Evolutionary conservation across 2,888 invertebrate species (phyloP).

Genomic region (Brenthis daphne): DNA sequence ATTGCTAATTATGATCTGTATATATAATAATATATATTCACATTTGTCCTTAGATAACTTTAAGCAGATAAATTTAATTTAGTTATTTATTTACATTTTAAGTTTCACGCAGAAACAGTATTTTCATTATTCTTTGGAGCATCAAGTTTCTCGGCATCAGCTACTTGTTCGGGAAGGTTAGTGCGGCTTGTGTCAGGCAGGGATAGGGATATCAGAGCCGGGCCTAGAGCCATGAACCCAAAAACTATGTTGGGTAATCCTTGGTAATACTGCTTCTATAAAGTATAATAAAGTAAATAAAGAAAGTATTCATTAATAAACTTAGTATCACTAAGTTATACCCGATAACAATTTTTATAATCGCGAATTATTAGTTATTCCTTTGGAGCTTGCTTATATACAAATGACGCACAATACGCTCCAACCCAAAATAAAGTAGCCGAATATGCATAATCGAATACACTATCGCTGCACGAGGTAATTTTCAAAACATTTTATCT

Average conservation of each 20-base stretch:
- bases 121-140: slow-evolving; percentile 47
- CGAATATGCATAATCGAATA: too few relatives aligned
- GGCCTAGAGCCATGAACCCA: slow-evolving; percentile 62
- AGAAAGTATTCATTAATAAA: too few relatives aligned
- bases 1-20: too few relatives aligned
- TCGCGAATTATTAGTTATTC: too few relatives aligned
- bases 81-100: slow-evolving; percentile 5
- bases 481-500: too few relatives aligned
- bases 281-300: slow-evolving; percentile 13
- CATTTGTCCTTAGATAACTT: slow-evolving; percentile 1
- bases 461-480: too few relatives aligned
- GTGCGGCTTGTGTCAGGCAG: slow-evolving; percentile 67
- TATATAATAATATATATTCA: too few relatives aligned
- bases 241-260: slow-evolving; percentile 68
- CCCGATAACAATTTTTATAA: too few relatives aligned
- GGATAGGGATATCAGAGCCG: slow-evolving; percentile 60
- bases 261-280: slow-evolving; percentile 63
- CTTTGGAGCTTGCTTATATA: too few relatives aligned
- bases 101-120: slow-evolving; percentile 9
- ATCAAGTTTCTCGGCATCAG: slow-evolving; percentile 62
- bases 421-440: too few relatives aligned
- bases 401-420: too few relatives aligned
- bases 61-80: slow-evolving; percentile 1
- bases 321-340: too few relatives aligned
- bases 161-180: slow-evolving; percentile 61